These are phyloP conservation scores for Sinopyrophorus schimmeli DNA, from an alignment of 2,888 invertebrate genomes.

Conservation along the genomic window DNA sequence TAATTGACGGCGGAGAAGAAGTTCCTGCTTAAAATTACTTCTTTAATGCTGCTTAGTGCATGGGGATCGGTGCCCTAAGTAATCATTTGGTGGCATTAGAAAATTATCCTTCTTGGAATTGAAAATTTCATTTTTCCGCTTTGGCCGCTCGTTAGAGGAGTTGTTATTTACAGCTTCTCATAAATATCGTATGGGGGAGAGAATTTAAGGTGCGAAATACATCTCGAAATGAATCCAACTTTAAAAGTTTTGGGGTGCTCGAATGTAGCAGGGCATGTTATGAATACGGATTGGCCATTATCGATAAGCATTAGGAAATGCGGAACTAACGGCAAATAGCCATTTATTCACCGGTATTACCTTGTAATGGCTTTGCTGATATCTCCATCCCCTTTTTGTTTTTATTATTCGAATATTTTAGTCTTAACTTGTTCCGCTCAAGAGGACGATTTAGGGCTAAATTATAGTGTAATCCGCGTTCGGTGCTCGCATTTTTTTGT, in stretches of 20 bases:
- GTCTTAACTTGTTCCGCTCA: conserved; percentile 12
- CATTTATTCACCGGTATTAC: conserved; percentile 26
- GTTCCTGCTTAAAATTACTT: too few relatives aligned
- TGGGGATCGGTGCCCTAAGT: too few relatives aligned
- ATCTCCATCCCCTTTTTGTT: conserved; percentile 24
- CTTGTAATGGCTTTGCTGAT: conserved; percentile 26
- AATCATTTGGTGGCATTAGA: too few relatives aligned
- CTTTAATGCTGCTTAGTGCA: too few relatives aligned
- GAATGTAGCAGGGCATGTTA: conserved; percentile 26
- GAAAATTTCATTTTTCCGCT: too few relatives aligned
- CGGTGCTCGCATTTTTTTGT: conserved; percentile 4
- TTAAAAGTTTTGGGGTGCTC: conserved; percentile 16
- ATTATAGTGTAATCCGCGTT: conserved; percentile 11
- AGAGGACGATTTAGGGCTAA: conserved; percentile 9
- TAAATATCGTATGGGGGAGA: too few relatives aligned
- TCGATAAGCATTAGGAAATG: conserved; percentile 27
- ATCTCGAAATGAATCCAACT: conserved; percentile 25
- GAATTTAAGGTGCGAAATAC: too few relatives aligned
- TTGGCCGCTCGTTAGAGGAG: too few relatives aligned
- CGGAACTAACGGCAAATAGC: conserved; percentile 30
- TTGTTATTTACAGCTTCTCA: too few relatives aligned
- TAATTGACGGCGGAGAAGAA: too few relatives aligned
- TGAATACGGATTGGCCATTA: conserved; percentile 33
- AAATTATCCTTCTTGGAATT: too few relatives aligned
- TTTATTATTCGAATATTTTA: conserved; percentile 26